These are phyloP conservation scores for Dilophus febrilis DNA, from an alignment of 2,888 invertebrate species.

Conservation along the genomic window DNA sequence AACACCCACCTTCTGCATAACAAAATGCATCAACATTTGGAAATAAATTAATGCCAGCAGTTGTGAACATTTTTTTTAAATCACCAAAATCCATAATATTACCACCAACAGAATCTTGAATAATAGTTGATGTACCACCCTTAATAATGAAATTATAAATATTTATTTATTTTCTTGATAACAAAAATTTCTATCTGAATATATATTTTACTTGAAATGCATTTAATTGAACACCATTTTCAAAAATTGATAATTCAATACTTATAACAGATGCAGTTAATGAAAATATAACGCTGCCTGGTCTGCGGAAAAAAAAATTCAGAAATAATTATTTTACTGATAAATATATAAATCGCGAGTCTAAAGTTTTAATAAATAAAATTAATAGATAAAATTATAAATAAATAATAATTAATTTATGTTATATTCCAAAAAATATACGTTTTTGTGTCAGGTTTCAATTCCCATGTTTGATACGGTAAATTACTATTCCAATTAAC, in stretches of 20 bases:
- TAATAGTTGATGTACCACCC: conserved; percentile 21
- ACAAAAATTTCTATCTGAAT: neutral
- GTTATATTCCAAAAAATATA: too few relatives aligned
- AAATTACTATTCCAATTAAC: conserved; percentile 57
- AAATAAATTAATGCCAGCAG: conserved; percentile 65
- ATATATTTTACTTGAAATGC: conserved; percentile 20
- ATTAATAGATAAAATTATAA: neutral
- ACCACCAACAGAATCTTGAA: conserved; percentile 25
- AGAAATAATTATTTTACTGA: too few relatives aligned
- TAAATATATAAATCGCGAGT: too few relatives aligned
- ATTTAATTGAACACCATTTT: conserved; percentile 25
- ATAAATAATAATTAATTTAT: neutral
- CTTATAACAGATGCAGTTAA: conserved; percentile 39
- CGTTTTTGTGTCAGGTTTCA: conserved; percentile 48
- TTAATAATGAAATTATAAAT: conserved; percentile 1
- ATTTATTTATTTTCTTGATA: neutral
- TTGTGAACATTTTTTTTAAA: conserved; percentile 28
- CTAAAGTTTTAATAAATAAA: too few relatives aligned
- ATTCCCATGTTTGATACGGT: conserved; percentile 75
- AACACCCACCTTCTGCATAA: conserved; percentile 42
- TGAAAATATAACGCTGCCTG: conserved; percentile 21
- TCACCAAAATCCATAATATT: conserved; percentile 20
- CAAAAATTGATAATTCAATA: conserved; percentile 35
- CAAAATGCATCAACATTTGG: conserved; percentile 61
- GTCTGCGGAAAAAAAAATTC: too few relatives aligned